Base-by-base conservation (phyloP, 2,113 vertebrate genomes). In the Chascanopsetta lugubris region DNA sequence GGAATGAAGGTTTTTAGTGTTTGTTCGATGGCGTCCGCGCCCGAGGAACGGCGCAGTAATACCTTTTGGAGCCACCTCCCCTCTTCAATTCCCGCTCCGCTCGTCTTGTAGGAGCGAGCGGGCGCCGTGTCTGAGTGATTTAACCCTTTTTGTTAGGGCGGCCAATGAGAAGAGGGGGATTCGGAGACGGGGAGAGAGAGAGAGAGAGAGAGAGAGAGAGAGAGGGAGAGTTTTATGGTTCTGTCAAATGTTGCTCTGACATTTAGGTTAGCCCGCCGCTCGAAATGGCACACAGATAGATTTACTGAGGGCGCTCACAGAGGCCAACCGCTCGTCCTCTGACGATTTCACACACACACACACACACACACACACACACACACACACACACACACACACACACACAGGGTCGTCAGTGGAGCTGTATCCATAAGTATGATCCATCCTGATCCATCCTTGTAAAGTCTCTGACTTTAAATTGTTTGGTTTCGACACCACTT, bases 261-360 rank as follows among this genome's bases (percentile, higher is more conserved):
- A 85, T 89, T 87, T 86, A 72, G 79, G 83, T 85, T 79, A 85
- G 67, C 66, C 74, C 63, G 64, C 21, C 8, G 51, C 75, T 84
- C 75, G 79, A 84, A 83, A 85, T 85, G 80, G 85, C 75, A 77
- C 75, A 72, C 79, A 75, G 77, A 77, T 75, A 80, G 75, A 83
- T 83, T 77, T 86, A 86, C 69, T 38, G 64, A 69, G 59, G 68
- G 66, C 77, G 71, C 75, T 72, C 68, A 58, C 66, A 55, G 68
- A 55, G 68, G 67, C 59, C 29, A 20, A 43, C 58, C 65, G 63
- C 69, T 71, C 56, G 77, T 85, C 77, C 72, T 75, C 75, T 59
- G 61, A 61, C 70, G 72, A 72, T 72, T n/a, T n/a, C n/a, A n/a
- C n/a, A n/a, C n/a, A n/a, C n/a, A n/a, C n/a, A n/a, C n/a, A n/a